Evolutionary conservation across 2,797 vertebrate genomes (phyloP).

Genomic region (Pipistrellus kuhlii): DNA sequence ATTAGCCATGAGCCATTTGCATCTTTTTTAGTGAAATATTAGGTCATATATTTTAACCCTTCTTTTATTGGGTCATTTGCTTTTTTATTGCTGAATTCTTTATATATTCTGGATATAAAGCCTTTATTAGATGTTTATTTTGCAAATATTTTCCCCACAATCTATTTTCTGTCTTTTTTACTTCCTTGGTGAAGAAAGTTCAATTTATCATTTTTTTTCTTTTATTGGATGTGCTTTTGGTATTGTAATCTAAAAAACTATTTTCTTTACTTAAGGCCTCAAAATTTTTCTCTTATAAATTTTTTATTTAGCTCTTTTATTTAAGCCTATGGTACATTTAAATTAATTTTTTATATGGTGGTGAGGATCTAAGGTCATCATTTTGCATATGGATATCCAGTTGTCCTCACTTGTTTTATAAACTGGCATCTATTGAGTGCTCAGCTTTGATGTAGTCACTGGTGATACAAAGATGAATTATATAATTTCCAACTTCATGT

Average conservation of each 20-base stretch:
- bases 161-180: slow-evolving; percentile 10
- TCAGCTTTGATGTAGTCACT: neutral
- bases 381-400: neutral
- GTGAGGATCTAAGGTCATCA: neutral
- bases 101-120: slow-evolving; percentile 8
- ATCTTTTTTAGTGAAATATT: slow-evolving; percentile 10
- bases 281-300: neutral
- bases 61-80: neutral
- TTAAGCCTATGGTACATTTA: slow-evolving; percentile 3
- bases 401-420: slow-evolving; percentile 4
- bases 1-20: neutral
- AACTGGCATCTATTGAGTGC: neutral
- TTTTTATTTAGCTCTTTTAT: neutral
- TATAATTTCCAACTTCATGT: neutral
- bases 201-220: slow-evolving; percentile 50
- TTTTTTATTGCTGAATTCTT: slow-evolving; percentile 29
- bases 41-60: neutral
- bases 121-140: slow-evolving; percentile 7
- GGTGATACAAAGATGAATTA: neutral
- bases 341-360: slow-evolving; percentile 32
- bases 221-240: slow-evolving; percentile 5
- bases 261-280: slow-evolving; percentile 1
- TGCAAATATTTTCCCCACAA: neutral
- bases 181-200: slow-evolving; percentile 16
- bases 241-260: neutral